phyloP scores from a whole-genome alignment of 2,113 vertebrate species.

The Grallaria varia region DNA sequence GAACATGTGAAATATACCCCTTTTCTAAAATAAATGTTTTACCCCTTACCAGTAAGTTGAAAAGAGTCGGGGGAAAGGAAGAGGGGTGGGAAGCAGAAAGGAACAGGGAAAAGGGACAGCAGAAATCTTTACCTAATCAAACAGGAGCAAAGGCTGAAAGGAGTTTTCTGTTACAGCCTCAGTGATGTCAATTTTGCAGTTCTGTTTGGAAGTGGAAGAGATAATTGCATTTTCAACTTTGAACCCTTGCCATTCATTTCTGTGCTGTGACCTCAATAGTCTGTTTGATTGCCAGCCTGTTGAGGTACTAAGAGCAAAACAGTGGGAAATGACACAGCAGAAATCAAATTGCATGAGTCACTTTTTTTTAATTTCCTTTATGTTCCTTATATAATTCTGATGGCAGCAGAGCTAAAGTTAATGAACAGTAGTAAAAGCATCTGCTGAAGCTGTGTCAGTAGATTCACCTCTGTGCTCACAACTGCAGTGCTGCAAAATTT shows the following conservation, averaged over 20 bases:
- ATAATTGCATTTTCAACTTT: constrained; percentile 52
- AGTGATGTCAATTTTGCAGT: background rate
- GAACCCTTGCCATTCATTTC: constrained; percentile 6
- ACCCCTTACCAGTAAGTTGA: background rate
- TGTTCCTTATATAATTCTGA: constrained; percentile 50
- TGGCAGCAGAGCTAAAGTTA: constrained; percentile 44
- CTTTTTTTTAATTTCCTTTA: constrained; percentile 40
- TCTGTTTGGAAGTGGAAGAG: constrained; percentile 17
- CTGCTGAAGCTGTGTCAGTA: constrained; percentile 34
- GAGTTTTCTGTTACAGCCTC: background rate
- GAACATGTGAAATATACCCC: background rate
- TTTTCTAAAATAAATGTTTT: background rate
- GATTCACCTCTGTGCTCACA: constrained; percentile 16
- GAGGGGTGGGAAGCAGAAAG: background rate
- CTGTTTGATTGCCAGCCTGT: background rate
- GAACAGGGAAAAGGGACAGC: background rate
- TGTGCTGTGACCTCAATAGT: constrained; percentile 13
- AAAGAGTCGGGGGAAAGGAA: background rate
- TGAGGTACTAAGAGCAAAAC: background rate
- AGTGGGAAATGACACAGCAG: constrained; percentile 50
- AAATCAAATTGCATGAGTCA: constrained; percentile 52
- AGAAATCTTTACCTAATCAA: background rate
- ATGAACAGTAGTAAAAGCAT: constrained; percentile 56
- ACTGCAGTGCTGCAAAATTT: constrained; percentile 33
- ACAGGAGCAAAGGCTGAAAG: constrained; percentile 5